Percentiles rank a stretch among this genome's conserved stretches.
Evolutionary conservation across 1,140 invertebrate genomes (phyloP).

Genomic region (Archivesica marissinica): DNA sequence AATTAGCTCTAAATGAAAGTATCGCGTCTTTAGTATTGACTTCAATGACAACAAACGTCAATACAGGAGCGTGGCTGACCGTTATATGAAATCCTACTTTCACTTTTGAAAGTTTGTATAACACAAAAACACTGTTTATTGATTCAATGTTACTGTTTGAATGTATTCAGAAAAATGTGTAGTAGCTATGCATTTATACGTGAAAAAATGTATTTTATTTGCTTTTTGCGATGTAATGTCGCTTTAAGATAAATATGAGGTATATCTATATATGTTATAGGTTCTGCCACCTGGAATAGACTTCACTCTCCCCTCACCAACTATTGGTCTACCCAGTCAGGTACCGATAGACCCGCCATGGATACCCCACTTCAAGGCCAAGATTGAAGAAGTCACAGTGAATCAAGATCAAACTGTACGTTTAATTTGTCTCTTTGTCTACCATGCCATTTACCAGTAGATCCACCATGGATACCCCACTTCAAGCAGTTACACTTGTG

Average conservation of each 20-base stretch:
- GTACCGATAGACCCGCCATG: constrained; percentile 98
- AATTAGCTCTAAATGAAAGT: too few relatives aligned
- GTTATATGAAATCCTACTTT: too few relatives aligned
- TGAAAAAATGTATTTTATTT: too few relatives aligned
- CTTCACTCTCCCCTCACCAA: constrained; percentile 99
- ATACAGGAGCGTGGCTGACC: too few relatives aligned
- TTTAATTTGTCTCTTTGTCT: constrained; percentile 44
- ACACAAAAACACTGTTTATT: too few relatives aligned
- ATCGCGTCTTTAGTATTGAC: too few relatives aligned
- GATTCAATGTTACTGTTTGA: too few relatives aligned
- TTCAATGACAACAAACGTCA: too few relatives aligned
- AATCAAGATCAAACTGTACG: constrained; percentile 98
- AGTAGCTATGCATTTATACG: too few relatives aligned
- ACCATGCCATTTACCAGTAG: constrained; percentile 89
- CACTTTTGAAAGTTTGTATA: too few relatives aligned
- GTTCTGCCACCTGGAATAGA: constrained; percentile 99
- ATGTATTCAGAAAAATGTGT: too few relatives aligned
- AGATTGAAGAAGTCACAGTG: constrained; percentile 99
- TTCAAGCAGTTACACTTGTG: too few relatives aligned
- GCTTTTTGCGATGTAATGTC: not conserved
- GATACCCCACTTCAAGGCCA: constrained; percentile 98
- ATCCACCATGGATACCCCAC: constrained; percentile 99
- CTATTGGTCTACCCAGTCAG: constrained; percentile 90
- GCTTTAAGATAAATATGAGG: not conserved
- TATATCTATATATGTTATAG: constrained; percentile 63